Conservation (phyloP, 2,797 vertebrate species). For the Rhabdomys pumilio region DNA sequence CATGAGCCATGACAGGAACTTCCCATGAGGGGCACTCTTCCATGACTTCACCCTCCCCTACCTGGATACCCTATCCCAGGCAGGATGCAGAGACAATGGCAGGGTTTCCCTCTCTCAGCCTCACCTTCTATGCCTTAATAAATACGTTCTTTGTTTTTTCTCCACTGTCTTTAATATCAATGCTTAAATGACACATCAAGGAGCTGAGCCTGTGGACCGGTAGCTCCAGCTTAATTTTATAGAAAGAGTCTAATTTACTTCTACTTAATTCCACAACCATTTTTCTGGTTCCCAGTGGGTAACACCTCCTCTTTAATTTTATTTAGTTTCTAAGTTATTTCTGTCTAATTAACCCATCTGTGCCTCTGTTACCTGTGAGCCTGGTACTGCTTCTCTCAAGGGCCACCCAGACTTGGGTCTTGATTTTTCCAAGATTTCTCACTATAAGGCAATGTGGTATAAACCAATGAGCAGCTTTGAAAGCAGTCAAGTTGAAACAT, state of each 20-base stretch:
- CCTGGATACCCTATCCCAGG: neutral
- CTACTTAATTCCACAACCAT: slow-evolving; percentile 67
- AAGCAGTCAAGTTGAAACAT: neutral
- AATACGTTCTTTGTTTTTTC: slow-evolving; percentile 29
- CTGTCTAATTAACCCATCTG: slow-evolving; percentile 74
- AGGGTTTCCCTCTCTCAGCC: neutral
- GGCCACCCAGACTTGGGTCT: neutral
- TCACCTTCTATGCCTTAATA: slow-evolving; percentile 36
- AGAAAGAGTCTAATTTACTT: slow-evolving; percentile 74
- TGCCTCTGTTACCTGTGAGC: slow-evolving; percentile 26
- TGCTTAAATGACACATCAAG: slow-evolving; percentile 67
- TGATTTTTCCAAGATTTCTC: neutral
- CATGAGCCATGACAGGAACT: neutral
- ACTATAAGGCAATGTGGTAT: neutral
- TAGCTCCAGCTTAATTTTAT: slow-evolving; percentile 68
- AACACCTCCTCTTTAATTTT: slow-evolving; percentile 64
- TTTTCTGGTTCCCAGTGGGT: slow-evolving; percentile 61
- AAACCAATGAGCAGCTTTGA: neutral
- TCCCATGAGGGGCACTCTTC: neutral
- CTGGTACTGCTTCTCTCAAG: neutral
- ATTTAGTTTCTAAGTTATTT: slow-evolving; percentile 74
- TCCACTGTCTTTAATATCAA: slow-evolving; percentile 26
- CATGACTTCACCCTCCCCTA: neutral
- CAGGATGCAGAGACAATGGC: neutral
- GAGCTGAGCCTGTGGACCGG: slow-evolving; percentile 45